A percentile compares a stretch with the other conserved stretches of the same genome.
Conservation (phyloP, 2,888 invertebrate genomes). For the Chymomyza amoena region DNA sequence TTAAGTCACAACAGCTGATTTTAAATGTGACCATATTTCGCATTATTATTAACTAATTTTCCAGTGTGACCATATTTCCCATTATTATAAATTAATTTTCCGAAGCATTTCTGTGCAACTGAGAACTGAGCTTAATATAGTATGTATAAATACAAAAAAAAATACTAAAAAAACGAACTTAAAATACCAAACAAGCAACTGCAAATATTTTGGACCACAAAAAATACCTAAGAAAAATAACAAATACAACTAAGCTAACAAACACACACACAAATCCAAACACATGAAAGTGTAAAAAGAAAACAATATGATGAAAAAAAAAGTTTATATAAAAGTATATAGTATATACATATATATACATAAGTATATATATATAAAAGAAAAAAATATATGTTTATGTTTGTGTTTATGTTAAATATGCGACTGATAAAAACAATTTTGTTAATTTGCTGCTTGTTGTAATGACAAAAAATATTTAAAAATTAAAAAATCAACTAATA, state of each 20-base stretch:
- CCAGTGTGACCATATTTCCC: too few relatives aligned
- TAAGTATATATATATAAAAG: conserved; percentile 24
- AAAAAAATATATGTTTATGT: conserved; percentile 17
- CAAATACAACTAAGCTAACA: not conserved
- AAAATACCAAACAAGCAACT: conserved; percentile 13
- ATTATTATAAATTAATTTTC: not conserved
- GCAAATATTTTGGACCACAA: conserved; percentile 51
- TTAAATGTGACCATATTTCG: too few relatives aligned
- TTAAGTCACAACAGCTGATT: too few relatives aligned
- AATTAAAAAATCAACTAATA: conserved; percentile 33
- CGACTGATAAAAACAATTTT: conserved; percentile 64
- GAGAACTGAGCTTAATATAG: not conserved
- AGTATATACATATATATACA: conserved; percentile 15
- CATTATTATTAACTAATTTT: too few relatives aligned
- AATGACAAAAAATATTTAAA: conserved; percentile 42
- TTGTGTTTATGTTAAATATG: conserved; percentile 56
- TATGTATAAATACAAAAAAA: not conserved
- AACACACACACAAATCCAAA: conserved; percentile 20
- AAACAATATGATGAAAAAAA: conserved; percentile 11
- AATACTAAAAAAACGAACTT: not conserved
- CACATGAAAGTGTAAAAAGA: conserved; percentile 4
- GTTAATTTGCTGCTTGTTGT: conserved; percentile 67
- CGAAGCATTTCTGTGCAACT: not conserved
- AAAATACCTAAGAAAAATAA: conserved; percentile 39
- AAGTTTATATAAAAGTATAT: conserved; percentile 30